A percentile compares a stretch with the other conserved stretches of the same genome.
Conservation (phyloP, 2,113 vertebrate genomes). For the Clupea harengus region DNA sequence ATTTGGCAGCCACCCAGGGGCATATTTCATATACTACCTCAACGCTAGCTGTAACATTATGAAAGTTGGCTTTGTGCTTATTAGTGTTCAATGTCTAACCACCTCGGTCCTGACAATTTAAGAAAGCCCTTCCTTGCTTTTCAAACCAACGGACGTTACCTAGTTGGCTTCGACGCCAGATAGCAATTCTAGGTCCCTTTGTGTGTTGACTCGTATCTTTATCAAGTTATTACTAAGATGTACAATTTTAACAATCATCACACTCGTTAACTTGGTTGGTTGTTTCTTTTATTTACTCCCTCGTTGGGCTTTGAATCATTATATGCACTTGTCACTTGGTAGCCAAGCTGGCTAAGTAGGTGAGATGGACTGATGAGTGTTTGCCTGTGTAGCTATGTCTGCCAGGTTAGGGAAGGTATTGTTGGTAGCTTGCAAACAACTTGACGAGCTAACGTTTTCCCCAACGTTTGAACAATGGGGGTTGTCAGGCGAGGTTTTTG, state of each 20-base stretch:
- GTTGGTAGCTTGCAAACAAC: not conserved
- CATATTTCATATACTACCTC: not conserved
- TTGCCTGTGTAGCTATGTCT: not conserved
- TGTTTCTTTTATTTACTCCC: not conserved
- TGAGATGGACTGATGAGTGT: not conserved
- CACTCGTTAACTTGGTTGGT: not conserved
- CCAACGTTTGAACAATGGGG: not conserved
- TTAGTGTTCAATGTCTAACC: not conserved
- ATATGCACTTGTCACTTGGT: not conserved
- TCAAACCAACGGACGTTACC: not conserved
- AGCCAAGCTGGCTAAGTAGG: not conserved
- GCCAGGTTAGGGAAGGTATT: not conserved
- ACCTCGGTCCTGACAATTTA: not conserved
- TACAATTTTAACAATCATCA: not conserved
- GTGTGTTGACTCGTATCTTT: not conserved
- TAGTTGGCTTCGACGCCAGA: not conserved
- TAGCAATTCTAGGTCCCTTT: not conserved
- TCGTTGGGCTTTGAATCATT: not conserved
- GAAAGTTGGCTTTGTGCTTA: not conserved
- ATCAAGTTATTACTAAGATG: too few species aligned
- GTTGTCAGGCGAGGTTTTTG: not conserved
- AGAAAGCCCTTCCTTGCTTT: conserved; percentile 2
- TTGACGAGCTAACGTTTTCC: not conserved
- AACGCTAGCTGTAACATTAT: not conserved
- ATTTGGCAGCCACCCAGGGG: not conserved